A percentile compares a stretch with the other conserved stretches of the same genome.
These are phyloP conservation scores for Blastobasis lacticolella DNA, from an alignment of 2,888 invertebrate species.

Conservation along the genomic window DNA sequence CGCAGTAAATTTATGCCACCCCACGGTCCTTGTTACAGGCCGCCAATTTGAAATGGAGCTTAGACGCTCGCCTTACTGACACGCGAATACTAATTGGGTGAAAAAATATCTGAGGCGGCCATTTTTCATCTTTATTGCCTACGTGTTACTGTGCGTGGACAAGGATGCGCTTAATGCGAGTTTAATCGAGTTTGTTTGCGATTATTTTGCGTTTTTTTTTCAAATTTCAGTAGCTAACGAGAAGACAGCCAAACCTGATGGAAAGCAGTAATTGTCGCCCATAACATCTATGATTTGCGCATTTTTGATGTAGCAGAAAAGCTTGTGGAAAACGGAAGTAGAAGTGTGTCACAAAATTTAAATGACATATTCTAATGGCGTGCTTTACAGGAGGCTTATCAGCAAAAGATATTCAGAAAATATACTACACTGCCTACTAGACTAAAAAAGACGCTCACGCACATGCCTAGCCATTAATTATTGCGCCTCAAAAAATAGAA, in stretches of 20 bases:
- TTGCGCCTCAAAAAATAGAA: slow-evolving; percentile 4
- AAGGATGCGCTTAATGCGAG: no score
- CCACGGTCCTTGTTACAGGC: slow-evolving; percentile 19
- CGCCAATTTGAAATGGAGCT: background rate
- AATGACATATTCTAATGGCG: background rate
- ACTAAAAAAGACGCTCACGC: background rate
- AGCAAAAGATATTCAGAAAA: background rate
- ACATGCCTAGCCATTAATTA: background rate
- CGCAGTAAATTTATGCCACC: slow-evolving; percentile 20
- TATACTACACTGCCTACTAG: background rate
- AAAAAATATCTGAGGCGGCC: no score
- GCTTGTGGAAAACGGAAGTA: no score
- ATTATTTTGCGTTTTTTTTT: background rate
- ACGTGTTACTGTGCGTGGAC: no score
- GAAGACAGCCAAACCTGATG: no score
- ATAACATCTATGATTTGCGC: background rate
- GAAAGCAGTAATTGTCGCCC: no score
- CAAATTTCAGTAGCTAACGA: background rate
- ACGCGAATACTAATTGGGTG: no score
- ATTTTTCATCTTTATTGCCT: no score
- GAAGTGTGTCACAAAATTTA: no score
- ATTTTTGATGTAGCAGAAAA: no score
- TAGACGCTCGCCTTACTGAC: no score
- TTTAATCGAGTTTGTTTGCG: no score
- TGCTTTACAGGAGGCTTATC: background rate